phyloP scores from a whole-genome alignment of 2,113 vertebrate genomes.

The Cyphomyrus plagiostoma region DNA sequence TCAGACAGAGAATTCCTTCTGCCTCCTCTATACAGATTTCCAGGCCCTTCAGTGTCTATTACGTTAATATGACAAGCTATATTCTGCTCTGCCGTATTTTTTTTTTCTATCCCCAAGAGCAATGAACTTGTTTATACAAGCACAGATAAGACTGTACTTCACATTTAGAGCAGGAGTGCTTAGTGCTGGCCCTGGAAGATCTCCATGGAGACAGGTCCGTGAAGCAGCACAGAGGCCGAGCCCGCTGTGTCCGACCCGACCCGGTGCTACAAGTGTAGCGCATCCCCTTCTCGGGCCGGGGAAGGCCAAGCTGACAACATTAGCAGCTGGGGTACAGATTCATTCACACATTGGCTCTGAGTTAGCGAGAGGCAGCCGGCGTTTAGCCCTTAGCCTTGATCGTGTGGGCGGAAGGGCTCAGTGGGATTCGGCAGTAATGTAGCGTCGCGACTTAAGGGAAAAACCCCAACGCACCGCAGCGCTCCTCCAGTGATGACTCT shows the following conservation, averaged over 20 bases:
- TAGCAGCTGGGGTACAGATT: not conserved
- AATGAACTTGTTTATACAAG: conserved; percentile 19
- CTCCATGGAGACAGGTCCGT: not conserved
- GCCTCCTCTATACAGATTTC: not conserved
- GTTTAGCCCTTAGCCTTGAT: not conserved
- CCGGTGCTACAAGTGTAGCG: not conserved
- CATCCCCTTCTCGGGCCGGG: not conserved
- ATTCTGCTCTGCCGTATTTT: not conserved
- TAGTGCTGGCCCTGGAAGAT: conserved; percentile 3
- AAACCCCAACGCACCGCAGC: not conserved
- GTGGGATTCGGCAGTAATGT: not conserved
- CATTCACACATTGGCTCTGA: not conserved
- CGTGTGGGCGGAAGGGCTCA: not conserved
- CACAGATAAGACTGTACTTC: conserved; percentile 9
- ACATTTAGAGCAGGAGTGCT: conserved; percentile 8
- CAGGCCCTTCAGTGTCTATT: not conserved
- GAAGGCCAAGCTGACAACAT: not conserved
- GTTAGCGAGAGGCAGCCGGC: not conserved
- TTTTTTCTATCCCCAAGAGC: conserved; percentile 11
- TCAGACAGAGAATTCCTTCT: not conserved
- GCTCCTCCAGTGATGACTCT: too few relatives aligned
- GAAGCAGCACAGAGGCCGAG: not conserved
- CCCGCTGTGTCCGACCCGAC: not conserved
- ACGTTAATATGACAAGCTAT: conserved; percentile 3
- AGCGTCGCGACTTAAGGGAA: not conserved